These are phyloP conservation scores for Limulus polyphemus DNA, from an alignment of 2,888 invertebrate genomes.

Conservation along the genomic window DNA sequence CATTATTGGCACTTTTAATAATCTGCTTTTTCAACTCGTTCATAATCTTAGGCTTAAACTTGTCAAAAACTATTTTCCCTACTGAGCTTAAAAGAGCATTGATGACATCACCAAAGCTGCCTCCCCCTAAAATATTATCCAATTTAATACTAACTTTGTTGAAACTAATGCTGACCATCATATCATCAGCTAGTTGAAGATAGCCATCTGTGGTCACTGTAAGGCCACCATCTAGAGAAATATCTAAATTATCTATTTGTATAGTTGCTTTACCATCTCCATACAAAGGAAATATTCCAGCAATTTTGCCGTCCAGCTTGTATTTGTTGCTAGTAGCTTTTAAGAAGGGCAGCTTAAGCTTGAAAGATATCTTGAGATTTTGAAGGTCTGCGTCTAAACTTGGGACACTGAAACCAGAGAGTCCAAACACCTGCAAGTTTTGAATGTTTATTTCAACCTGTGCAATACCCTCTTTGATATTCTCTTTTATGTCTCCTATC, in stretches of 20 bases:
- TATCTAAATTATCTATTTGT: background rate
- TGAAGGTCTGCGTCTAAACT: background rate
- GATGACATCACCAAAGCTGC: conserved; percentile 1
- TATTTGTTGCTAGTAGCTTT: background rate
- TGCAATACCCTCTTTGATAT: conserved; percentile 10
- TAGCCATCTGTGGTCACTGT: background rate
- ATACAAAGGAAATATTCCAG: conserved; percentile 1
- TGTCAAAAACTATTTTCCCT: background rate
- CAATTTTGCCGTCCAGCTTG: background rate
- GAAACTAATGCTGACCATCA: background rate
- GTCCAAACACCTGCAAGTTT: background rate
- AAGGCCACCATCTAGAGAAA: background rate
- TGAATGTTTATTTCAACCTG: conserved; percentile 6
- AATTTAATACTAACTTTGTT: background rate
- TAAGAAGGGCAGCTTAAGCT: background rate
- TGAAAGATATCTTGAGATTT: background rate
- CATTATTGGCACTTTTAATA: no score
- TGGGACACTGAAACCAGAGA: background rate
- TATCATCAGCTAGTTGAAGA: background rate
- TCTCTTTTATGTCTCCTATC: no score
- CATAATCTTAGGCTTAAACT: background rate
- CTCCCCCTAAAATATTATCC: background rate
- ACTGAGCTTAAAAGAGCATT: background rate
- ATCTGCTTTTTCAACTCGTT: no score
- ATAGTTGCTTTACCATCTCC: conserved; percentile 1